phyloP scores from a whole-genome alignment of 2,113 vertebrate genomes.

The Ranitomeya variabilis region DNA sequence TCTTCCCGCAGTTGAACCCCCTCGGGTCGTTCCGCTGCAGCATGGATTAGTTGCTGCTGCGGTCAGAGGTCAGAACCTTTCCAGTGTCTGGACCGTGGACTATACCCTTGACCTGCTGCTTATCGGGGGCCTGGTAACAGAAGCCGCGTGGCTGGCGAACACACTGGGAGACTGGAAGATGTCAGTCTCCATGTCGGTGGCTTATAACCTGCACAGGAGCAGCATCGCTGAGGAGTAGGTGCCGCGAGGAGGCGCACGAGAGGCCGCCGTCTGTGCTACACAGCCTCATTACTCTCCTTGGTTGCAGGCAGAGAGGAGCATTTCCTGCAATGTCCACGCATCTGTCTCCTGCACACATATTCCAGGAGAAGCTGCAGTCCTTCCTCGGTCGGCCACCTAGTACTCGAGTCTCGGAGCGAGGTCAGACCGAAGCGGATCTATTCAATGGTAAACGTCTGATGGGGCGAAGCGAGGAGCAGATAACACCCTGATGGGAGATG shows the following conservation, averaged over 20 bases:
- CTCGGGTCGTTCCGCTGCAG: constrained; percentile 77
- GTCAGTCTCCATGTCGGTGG: constrained; percentile 81
- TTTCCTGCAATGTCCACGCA: constrained; percentile 72
- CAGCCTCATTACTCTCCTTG: neutral
- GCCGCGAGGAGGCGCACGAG: no score
- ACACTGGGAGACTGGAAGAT: constrained; percentile 94
- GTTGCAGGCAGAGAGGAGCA: constrained; percentile 73
- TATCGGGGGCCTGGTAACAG: constrained; percentile 86
- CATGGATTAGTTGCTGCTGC: constrained; percentile 73
- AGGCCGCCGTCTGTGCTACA: neutral
- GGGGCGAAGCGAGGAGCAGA: neutral
- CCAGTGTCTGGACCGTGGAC: constrained; percentile 87
- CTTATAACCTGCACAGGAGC: constrained; percentile 75
- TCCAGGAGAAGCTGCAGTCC: constrained; percentile 81
- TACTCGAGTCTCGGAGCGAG: constrained; percentile 59
- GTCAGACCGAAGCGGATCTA: constrained; percentile 64
- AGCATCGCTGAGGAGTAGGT: constrained; percentile 46
- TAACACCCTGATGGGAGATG: no score
- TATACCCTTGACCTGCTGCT: constrained; percentile 88
- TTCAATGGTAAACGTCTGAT: constrained; percentile 74
- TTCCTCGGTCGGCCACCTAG: constrained; percentile 75
- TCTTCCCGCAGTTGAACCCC: constrained; percentile 66
- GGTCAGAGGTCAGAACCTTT: constrained; percentile 83
- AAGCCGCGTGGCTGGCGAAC: constrained; percentile 86
- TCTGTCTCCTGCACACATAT: constrained; percentile 79